phyloP scores from a whole-genome alignment of 1,140 invertebrate species.

The Augochlora pura region DNA sequence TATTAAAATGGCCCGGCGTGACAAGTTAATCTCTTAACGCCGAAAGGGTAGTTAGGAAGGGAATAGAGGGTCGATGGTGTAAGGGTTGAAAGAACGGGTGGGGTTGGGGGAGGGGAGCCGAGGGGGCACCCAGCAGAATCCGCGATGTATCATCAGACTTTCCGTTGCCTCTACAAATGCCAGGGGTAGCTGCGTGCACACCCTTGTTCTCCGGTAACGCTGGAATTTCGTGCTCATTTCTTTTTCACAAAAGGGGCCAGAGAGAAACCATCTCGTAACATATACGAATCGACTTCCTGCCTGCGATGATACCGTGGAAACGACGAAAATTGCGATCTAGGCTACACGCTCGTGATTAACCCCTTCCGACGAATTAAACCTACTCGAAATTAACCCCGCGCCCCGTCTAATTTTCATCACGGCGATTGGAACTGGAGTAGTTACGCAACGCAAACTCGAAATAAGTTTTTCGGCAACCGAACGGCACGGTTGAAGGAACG shows the following conservation, averaged over 20 bases:
- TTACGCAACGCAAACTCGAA: too few relatives aligned
- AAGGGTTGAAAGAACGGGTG: conserved; percentile 52
- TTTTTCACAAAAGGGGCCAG: not conserved
- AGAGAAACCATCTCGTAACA: not conserved
- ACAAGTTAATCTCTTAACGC: conserved; percentile 73
- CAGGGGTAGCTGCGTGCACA: conserved; percentile 48
- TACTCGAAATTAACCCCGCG: too few relatives aligned
- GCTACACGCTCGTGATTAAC: too few relatives aligned
- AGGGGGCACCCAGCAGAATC: conserved; percentile 45
- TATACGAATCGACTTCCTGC: not conserved
- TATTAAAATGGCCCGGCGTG: conserved; percentile 68
- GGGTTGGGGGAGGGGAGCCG: not conserved
- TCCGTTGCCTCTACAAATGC: conserved; percentile 49
- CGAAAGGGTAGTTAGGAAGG: conserved; percentile 59
- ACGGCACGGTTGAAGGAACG: too few relatives aligned
- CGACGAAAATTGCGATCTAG: too few relatives aligned
- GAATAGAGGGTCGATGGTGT: conserved; percentile 42
- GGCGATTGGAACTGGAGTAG: too few relatives aligned
- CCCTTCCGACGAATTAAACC: too few relatives aligned
- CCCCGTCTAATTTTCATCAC: too few relatives aligned
- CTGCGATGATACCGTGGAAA: too few relatives aligned
- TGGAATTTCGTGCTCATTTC: conserved; percentile 12
- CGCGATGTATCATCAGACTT: conserved; percentile 66
- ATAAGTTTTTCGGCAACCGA: too few relatives aligned
- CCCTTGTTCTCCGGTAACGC: conserved; percentile 32